Percentiles rank a stretch among this genome's conserved stretches.
These are phyloP conservation scores for Syngnathoides biaculeatus DNA, from an alignment of 2,113 vertebrate species.

Conservation along the genomic window DNA sequence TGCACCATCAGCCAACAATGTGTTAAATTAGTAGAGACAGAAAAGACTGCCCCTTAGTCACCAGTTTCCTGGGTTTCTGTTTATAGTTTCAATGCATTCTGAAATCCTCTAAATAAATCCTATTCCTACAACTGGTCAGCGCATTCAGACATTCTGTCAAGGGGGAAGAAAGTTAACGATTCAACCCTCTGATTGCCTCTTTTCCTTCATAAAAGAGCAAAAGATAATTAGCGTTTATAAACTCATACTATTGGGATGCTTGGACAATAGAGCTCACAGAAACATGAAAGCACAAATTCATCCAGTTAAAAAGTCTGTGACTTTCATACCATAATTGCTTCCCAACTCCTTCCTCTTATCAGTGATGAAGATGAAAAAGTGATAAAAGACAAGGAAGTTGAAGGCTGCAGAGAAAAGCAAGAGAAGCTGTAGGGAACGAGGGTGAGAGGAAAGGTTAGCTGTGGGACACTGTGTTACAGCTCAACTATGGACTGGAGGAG, in stretches of 20 bases:
- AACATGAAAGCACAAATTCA: conserved; percentile 39
- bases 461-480: conserved; percentile 38
- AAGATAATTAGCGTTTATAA: neutral
- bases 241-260: neutral
- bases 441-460: conserved; percentile 38
- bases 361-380: conserved; percentile 12
- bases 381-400: conserved; percentile 8
- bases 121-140: conserved; percentile 45
- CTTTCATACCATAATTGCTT: conserved; percentile 39
- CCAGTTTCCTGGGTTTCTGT: conserved; percentile 25
- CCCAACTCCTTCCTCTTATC: conserved; percentile 1
- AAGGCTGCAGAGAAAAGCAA: neutral
- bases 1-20: conserved; percentile 66
- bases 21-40: conserved; percentile 64
- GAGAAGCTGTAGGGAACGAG: neutral
- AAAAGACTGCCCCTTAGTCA: conserved; percentile 14
- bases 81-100: conserved; percentile 54
- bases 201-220: too few relatives aligned
- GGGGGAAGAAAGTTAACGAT: conserved; percentile 9
- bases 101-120: conserved; percentile 53
- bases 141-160: conserved; percentile 57
- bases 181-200: neutral
- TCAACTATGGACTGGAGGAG: conserved; percentile 25
- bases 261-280: conserved; percentile 16
- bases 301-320: conserved; percentile 13